Evolutionary conservation across 1,140 invertebrate genomes (phyloP), one percentile per base, ranked within the genome.

Genomic region (Brachionus paranguensis): DNA sequence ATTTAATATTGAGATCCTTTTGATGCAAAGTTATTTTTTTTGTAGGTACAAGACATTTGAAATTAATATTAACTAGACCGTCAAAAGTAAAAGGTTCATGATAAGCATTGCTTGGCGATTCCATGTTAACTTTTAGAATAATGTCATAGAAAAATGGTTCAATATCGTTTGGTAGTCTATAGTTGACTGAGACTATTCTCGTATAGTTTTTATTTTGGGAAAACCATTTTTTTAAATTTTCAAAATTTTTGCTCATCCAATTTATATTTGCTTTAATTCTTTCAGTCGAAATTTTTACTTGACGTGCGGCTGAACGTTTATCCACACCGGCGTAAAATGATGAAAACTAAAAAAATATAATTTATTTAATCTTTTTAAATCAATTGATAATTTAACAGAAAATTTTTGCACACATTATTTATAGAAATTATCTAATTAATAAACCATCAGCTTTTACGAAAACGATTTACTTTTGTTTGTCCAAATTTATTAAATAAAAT

Each of bases 281-380:
- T 55, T 83, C 81, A 29, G n/a, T 68, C 17, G 81, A 83, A 17
- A 64, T 81, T 64, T 60, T 43, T 24, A 81, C 53, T 47, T 81
- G 50, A 33, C 78, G 78, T 20, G 29, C 7, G 0, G 78, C 78
- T 27, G 37, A 24, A 11, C 53, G 29, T 64, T 3, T 24, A 81
- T 24, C 29, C 1, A 45, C 78, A 45, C 17, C 60, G 12, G 17
- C 10, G 20, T 37, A 81, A 81, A 81, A 81, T 64, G 53, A 24
- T 11, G 11, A 12, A 81, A 81, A 81, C 78, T 81, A 8, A 53
- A 10, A n/a, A 55, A 64, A 79, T 41, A 24, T 37, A 72, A n/a
- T 43, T 33, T 29, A 6, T 41, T 68, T 37, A 68, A 68, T 68
- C 12, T 68, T 68, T 37, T 45, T 27, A 2, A 37, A 37, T 37